These are phyloP conservation scores for Paramacrobiotus metropolitanus DNA, from an alignment of 1,140 invertebrate species.

Conservation along the genomic window DNA sequence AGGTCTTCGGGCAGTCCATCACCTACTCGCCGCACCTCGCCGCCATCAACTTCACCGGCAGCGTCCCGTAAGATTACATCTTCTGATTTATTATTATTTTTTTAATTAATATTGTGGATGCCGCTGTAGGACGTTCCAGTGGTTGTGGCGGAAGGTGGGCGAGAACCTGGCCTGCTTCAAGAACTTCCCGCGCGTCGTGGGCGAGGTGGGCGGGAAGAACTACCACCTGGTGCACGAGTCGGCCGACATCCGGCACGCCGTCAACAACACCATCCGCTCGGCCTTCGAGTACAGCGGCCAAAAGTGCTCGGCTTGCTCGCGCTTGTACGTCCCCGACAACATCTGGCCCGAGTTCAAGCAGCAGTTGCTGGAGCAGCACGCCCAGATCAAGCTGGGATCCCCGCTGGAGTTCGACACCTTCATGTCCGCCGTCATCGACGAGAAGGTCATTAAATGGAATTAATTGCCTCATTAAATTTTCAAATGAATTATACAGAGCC, in stretches of 20 bases:
- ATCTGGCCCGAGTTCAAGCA: slow-evolving; percentile 48
- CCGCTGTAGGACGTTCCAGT: slow-evolving; percentile 55
- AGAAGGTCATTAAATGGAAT: too few species aligned
- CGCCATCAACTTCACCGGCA: slow-evolving; percentile 92
- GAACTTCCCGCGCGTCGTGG: slow-evolving; percentile 76
- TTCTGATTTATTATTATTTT: background rate
- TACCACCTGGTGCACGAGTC: slow-evolving; percentile 87
- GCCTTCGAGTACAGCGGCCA: slow-evolving; percentile 88
- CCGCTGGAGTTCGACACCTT: slow-evolving; percentile 58
- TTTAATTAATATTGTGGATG: slow-evolving; percentile 6
- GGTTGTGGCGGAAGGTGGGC: slow-evolving; percentile 75
- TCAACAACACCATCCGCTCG: slow-evolving; percentile 58
- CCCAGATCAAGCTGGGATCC: slow-evolving; percentile 21
- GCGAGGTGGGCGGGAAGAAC: slow-evolving; percentile 97
- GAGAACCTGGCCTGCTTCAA: slow-evolving; percentile 59
- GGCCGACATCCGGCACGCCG: slow-evolving; percentile 58
- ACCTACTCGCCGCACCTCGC: slow-evolving; percentile 59
- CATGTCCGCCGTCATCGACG: slow-evolving; percentile 83
- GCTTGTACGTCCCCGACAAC: slow-evolving; percentile 78
- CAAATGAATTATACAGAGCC: too few species aligned
- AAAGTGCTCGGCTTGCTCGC: slow-evolving; percentile 92
- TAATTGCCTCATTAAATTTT: too few species aligned
- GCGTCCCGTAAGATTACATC: slow-evolving; percentile 44
- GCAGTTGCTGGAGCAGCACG: slow-evolving; percentile 18
- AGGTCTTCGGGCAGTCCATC: slow-evolving; percentile 75